These are phyloP conservation scores for Schizotus pectinicornis DNA, from an alignment of 2,888 invertebrate species.

Conservation along the genomic window DNA sequence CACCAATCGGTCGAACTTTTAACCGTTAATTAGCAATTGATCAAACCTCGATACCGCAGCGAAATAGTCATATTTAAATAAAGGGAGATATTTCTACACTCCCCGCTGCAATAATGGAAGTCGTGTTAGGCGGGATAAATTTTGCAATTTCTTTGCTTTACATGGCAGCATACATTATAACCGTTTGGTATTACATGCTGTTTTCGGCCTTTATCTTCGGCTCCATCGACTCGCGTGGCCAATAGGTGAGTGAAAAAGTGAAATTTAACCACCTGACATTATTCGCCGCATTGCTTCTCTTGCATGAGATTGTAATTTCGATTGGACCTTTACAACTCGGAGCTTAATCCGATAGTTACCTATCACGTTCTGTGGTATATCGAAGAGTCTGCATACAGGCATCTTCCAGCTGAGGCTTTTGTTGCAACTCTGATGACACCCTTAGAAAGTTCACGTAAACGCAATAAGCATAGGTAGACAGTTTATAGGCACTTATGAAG, in stretches of 20 bases:
- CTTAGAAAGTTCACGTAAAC: slow-evolving; percentile 4
- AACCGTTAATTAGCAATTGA: slow-evolving; percentile 15
- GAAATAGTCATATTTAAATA: background rate
- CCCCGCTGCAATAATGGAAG: slow-evolving; percentile 16
- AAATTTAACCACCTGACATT: slow-evolving; percentile 26
- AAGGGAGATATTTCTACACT: slow-evolving; percentile 16
- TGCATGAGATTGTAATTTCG: slow-evolving; percentile 10
- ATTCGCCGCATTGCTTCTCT: slow-evolving; percentile 3
- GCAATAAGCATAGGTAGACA: too few species aligned
- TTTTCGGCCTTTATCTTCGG: slow-evolving; percentile 13
- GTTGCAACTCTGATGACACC: slow-evolving; percentile 16
- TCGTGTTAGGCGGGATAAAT: slow-evolving; percentile 11
- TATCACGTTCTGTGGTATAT: slow-evolving; percentile 27
- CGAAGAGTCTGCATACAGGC: slow-evolving; percentile 11
- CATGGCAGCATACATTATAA: slow-evolving; percentile 12
- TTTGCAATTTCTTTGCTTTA: slow-evolving; percentile 21
- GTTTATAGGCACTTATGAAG: too few species aligned
- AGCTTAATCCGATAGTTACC: slow-evolving; percentile 23
- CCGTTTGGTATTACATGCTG: slow-evolving; percentile 19
- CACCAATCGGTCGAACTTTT: background rate
- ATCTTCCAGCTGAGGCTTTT: background rate
- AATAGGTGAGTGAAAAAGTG: slow-evolving; percentile 18
- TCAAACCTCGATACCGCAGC: slow-evolving; percentile 1
- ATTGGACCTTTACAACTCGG: slow-evolving; percentile 9
- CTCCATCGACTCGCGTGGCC: slow-evolving; percentile 2